These are phyloP conservation scores for Cancer borealis DNA, from an alignment of 2,888 invertebrate species.

Conservation along the genomic window DNA sequence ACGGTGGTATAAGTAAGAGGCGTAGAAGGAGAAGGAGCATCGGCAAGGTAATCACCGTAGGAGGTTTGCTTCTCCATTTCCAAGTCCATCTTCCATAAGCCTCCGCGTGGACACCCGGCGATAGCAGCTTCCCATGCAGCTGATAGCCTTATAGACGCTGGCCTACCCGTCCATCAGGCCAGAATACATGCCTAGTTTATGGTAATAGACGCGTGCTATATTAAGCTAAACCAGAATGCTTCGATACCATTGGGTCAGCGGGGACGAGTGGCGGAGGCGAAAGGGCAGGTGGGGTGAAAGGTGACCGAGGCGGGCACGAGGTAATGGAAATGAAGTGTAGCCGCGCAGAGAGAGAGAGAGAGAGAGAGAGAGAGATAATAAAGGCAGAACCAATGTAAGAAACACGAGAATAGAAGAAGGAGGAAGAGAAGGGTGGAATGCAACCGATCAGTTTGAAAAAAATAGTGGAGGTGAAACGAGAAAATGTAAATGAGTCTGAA, in stretches of 20 bases:
- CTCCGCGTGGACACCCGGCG: background rate
- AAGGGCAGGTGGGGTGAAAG: slow-evolving; percentile 13
- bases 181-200: slow-evolving; percentile 33
- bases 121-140: background rate
- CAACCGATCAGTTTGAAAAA: background rate
- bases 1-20: background rate
- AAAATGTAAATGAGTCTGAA: background rate
- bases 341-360: background rate
- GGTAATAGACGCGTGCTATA: slow-evolving; percentile 18
- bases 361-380: background rate
- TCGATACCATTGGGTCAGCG: slow-evolving; percentile 25
- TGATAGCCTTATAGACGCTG: slow-evolving; percentile 17
- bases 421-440: background rate
- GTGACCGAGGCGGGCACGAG: background rate
- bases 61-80: background rate
- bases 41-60: background rate
- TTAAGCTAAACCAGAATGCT: background rate
- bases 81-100: background rate
- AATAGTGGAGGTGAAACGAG: slow-evolving; percentile 4
- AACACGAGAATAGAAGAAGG: background rate
- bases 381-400: slow-evolving; percentile 20
- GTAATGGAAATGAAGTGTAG: slow-evolving; percentile 34
- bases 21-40: background rate
- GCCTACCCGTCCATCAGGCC: background rate
- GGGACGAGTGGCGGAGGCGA: background rate